Evolutionary conservation across 2,797 vertebrate species (phyloP), one percentile per base, ranked within the genome.

Genomic region (Atherinosoma microstoma): DNA sequence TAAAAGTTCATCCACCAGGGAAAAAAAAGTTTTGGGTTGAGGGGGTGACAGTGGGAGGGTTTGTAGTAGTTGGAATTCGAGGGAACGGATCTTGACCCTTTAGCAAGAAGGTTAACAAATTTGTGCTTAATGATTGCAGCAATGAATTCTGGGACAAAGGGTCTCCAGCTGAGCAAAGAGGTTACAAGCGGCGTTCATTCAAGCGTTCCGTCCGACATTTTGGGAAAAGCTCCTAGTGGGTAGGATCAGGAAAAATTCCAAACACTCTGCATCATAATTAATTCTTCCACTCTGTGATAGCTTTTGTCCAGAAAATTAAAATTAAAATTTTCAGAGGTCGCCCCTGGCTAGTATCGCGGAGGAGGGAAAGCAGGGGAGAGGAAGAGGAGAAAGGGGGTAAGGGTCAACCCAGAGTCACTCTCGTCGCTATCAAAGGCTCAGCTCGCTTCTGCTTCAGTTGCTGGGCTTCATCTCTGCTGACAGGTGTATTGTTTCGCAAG

Each of bases 401-500:
- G 95, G 95, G 95, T 94, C 93, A 95, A 94, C 95, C 93, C 93
- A 94, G 95, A 97, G 96, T 96, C 92, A 94, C 92, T 95, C 93
- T 95, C 87, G 93, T 89, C 80, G 89, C 94, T 95, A 96, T 96
- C 91, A 94, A 95, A 95, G 94, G 92, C 94, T 93, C 93, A 74
- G 89, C 93, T 93, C 91, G 87, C 96, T 98, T 98, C 96, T 97
- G 97, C 98, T 96, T 96, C 94, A 96, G 93, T 96, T 95, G 95
- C 95, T 91, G 91, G 91, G 91, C 94, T 95, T 97, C 96, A 97
- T 98, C 95, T 94, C 94, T 93, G 95, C 94, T 98, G 98, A 98
- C 97, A 98, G 96, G 96, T 97, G 96, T 95, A 98, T 98, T 98
- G 96, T 99, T 97, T 98, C 95, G 91, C 95, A 95, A 77, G 87